Conservation (phyloP, 1,140 invertebrate species). For the Rhynchophorus ferrugineus region DNA sequence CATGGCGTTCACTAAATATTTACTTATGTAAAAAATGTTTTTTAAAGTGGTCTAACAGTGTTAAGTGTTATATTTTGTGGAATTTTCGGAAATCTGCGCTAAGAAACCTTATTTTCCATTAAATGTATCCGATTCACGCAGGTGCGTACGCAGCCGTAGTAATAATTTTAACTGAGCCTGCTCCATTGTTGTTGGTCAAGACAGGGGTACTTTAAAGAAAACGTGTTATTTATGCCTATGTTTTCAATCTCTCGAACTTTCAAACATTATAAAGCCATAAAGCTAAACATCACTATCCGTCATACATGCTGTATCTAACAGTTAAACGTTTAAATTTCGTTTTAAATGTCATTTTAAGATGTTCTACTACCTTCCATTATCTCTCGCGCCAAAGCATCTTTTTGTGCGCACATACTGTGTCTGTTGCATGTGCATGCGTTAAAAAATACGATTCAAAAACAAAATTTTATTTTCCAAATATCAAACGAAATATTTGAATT, state of each 20-base stretch:
- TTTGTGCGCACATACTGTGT: slow-evolving; percentile 34
- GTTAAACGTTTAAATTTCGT: too few relatives aligned
- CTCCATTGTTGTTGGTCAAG: slow-evolving; percentile 45
- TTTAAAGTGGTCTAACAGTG: slow-evolving; percentile 25
- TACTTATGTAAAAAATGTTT: slow-evolving; percentile 28
- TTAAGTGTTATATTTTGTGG: slow-evolving; percentile 26
- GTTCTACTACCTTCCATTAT: slow-evolving; percentile 20
- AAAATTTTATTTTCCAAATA: slow-evolving; percentile 14
- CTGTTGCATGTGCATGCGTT: slow-evolving; percentile 35
- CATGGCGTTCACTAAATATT: slow-evolving; percentile 32
- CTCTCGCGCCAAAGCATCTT: slow-evolving; percentile 34
- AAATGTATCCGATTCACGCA: slow-evolving; percentile 58
- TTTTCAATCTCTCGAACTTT: too few relatives aligned
- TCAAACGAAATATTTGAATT: neutral
- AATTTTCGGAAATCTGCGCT: slow-evolving; percentile 32
- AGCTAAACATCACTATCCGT: too few relatives aligned
- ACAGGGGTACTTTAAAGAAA: slow-evolving; percentile 25
- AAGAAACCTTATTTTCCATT: slow-evolving; percentile 38
- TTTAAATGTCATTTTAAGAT: too few relatives aligned
- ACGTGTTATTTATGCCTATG: slow-evolving; percentile 12
- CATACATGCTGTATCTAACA: too few relatives aligned
- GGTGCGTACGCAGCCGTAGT: slow-evolving; percentile 85
- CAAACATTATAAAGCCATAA: too few relatives aligned
- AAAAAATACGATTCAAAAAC: slow-evolving; percentile 30
- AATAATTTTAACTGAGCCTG: slow-evolving; percentile 74